Base-by-base conservation (phyloP, 2,888 invertebrate species). In the Nemoura dubitans region DNA sequence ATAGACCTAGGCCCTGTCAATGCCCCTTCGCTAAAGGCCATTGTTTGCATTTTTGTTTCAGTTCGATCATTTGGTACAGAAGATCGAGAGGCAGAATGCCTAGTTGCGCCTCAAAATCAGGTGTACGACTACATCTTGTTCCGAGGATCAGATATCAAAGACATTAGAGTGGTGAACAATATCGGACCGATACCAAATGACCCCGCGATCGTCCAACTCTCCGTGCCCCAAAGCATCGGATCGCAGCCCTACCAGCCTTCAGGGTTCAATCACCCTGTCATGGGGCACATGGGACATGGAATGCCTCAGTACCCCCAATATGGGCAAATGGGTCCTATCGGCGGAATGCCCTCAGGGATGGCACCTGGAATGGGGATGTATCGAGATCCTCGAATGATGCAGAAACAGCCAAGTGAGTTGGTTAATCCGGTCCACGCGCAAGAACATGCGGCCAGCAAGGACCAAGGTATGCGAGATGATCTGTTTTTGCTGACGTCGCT, bases 31-130 rank as follows among this genome's bases (percentile, higher is more conserved):
- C 36, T 36, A 36, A 36, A 3, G 10, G 36, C 36, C 36, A 36
- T 36, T 36, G 36, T 59, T 21, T 59, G 14, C 21, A 76, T 14
- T 30, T 80, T 29, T 83, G 30, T 88, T 87, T 36, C 93, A 99
- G 99, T 99, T 89, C 95, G 98, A 89, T 99, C 99, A 14, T 99
- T 98, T 93, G 99, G 99, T 86, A 99, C 99, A 76, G 99, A 99
- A 93, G 98, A 99, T 91, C 94, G 99, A 83, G 98, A 98, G 90
- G 97, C 98, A 5, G 97, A 97, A 91, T 97, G 96, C 91, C 98
- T 98, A 88, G 98, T 99, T 87, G 97, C 98, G 86, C 97, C 98
- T 27, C 97, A 99, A 92, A 98, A 97, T 92, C 99, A 99, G 92
- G 96, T 99, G 86, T 99, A 99, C 92, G 99, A 99, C 91, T 99